Conservation (phyloP, 2,113 vertebrate species). For the Mus spicilegus region DNA sequence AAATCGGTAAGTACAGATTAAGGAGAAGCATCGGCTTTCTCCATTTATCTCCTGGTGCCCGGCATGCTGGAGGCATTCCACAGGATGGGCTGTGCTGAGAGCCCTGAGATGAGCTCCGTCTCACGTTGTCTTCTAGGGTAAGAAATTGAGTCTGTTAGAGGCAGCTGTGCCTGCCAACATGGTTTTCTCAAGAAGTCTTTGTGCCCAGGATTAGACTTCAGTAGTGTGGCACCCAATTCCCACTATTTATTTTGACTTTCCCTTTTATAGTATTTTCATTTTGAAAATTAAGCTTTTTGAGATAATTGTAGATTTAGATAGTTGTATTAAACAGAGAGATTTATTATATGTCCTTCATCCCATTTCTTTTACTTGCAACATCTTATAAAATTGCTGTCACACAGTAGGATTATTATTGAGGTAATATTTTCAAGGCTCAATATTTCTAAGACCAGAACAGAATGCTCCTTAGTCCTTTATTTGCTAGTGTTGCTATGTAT, state of each 20-base stretch:
- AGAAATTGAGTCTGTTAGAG: not conserved
- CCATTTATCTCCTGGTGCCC: not conserved
- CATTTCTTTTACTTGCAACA: not conserved
- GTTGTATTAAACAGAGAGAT: conserved; percentile 33
- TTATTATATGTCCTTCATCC: not conserved
- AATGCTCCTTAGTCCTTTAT: not conserved
- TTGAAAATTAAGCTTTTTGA: conserved; percentile 7
- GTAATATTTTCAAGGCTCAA: not conserved
- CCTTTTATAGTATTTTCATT: conserved; percentile 25
- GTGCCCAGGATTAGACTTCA: conserved; percentile 10
- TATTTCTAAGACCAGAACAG: not conserved
- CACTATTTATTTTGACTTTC: not conserved
- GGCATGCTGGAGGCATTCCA: not conserved
- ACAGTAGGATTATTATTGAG: not conserved
- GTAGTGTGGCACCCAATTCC: not conserved
- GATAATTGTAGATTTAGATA: not conserved
- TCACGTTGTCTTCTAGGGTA: not conserved
- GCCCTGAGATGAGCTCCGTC: not conserved
- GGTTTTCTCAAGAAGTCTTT: not conserved
- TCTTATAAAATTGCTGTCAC: not conserved
- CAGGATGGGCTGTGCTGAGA: not conserved
- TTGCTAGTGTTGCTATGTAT: not conserved
- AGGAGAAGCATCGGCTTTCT: not conserved
- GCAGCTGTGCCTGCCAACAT: not conserved
- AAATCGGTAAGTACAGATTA: not conserved